These are phyloP conservation scores for Pygmarrhopalites habei DNA, from an alignment of 1,140 invertebrate species.

Conservation along the genomic window DNA sequence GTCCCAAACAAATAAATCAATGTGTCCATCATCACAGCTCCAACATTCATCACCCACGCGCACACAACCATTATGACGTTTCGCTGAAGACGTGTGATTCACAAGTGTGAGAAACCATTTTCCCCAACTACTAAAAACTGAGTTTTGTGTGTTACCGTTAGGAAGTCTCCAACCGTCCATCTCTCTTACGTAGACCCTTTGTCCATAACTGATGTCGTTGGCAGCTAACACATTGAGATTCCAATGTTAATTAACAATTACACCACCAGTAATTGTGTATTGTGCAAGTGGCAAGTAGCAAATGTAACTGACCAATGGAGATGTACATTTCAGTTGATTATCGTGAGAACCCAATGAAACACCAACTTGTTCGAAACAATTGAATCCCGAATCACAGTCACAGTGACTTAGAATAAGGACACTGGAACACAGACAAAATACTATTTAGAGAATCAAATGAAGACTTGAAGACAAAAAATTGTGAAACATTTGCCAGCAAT, in stretches of 20 bases:
- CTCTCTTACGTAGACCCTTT: not conserved
- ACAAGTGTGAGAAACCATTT: no score
- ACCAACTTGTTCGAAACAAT: not conserved
- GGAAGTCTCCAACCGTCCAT: not conserved
- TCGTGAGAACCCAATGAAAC: not conserved
- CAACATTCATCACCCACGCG: not conserved
- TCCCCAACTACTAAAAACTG: no score
- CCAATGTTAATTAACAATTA: no score
- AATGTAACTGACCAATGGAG: not conserved
- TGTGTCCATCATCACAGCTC: not conserved
- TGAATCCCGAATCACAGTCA: not conserved
- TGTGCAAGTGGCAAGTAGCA: no score
- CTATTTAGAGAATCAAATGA: no score
- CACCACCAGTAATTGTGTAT: no score
- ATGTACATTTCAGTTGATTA: not conserved
- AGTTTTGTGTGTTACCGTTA: no score
- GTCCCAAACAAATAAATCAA: conserved; percentile 1
- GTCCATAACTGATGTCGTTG: no score
- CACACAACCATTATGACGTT: not conserved
- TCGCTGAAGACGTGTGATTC: not conserved
- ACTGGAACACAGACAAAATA: no score
- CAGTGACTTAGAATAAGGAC: not conserved
- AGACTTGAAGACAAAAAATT: no score
- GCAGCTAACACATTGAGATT: no score
- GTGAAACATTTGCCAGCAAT: no score